Base-by-base conservation (phyloP, 1,140 invertebrate genomes). In the Sminthurides bifidus region DNA sequence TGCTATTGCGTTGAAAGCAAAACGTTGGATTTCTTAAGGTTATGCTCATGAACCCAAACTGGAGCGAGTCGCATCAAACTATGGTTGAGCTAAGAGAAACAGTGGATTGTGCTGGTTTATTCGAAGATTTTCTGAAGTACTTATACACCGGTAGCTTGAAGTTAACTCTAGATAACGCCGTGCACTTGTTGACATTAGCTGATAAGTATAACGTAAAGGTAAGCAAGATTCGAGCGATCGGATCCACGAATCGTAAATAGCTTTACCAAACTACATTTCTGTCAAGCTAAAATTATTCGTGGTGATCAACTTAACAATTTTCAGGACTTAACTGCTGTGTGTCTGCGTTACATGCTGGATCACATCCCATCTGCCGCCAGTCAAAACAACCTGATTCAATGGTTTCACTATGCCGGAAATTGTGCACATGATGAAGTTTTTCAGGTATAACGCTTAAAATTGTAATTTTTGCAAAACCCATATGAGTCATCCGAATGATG, bases 161-260 rank as follows among this genome's bases (percentile, higher is more conserved):
- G 64, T 84, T 94, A 60, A 87, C 82, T 29, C 79, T 91, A 65
- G 75, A 77, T 33, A 83, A 83, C 52, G 89, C 92, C 23, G 77
- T 93, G 69, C 84, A 89, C 14, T 80, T 94, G 58, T 72, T 94
- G 27, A 85, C 82, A 4, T 71, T 95, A 33, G 89, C 88, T 29
- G 91, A 95, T 70, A 95, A 95, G 72, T 95, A 95, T 70, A 91
- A 92, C 74, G 85, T 94, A 4, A 84, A 83, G 74, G 82, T 83
- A 71, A 64, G 59, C 63, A 52, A 45, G 29, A 23, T 54, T n/a
- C n/a, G n/a, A n/a, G n/a, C n/a, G n/a, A n/a, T n/a, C n/a, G n/a
- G n/a, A n/a, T n/a, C n/a, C n/a, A n/a, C n/a, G n/a, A n/a, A n/a
- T n/a, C n/a, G n/a, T n/a, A n/a, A n/a, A n/a, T n/a, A n/a, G n/a